A percentile compares a stretch with the other conserved stretches of the same genome.
Conservation (phyloP, 2,113 vertebrate species). For the Trematomus loennbergii region DNA sequence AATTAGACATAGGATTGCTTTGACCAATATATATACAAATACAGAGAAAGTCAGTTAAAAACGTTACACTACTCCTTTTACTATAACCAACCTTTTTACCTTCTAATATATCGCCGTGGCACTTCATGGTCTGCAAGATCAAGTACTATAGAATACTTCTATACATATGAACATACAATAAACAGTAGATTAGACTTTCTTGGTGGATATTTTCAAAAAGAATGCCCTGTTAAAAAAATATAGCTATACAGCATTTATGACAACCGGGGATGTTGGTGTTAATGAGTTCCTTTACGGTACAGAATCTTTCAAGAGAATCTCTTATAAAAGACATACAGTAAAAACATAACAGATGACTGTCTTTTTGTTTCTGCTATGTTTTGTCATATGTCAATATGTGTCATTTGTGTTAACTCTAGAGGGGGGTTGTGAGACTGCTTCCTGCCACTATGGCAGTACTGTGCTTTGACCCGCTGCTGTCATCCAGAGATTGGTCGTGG, state of each 20-base stretch:
- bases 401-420: too few species aligned
- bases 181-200: not conserved
- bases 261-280: too few species aligned
- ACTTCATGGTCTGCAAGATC: not conserved
- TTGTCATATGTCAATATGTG: too few species aligned
- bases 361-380: too few species aligned
- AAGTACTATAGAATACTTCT: not conserved
- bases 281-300: too few species aligned
- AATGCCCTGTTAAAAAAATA: not conserved
- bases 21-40: too few species aligned
- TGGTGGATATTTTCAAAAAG: not conserved
- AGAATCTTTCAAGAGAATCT: too few species aligned
- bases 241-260: too few species aligned
- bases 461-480: constrained; percentile 21
- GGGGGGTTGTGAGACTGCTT: not conserved
- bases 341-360: too few species aligned
- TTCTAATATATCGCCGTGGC: not conserved
- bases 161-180: not conserved
- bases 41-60: not conserved
- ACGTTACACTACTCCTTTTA: not conserved
- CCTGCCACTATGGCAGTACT: fast-evolving
- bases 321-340: too few species aligned
- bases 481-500: constrained; percentile 53
- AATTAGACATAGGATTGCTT: not conserved
- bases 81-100: not conserved